phyloP scores from a whole-genome alignment of 2,113 vertebrate species.

The Xiphophorus couchianus region DNA sequence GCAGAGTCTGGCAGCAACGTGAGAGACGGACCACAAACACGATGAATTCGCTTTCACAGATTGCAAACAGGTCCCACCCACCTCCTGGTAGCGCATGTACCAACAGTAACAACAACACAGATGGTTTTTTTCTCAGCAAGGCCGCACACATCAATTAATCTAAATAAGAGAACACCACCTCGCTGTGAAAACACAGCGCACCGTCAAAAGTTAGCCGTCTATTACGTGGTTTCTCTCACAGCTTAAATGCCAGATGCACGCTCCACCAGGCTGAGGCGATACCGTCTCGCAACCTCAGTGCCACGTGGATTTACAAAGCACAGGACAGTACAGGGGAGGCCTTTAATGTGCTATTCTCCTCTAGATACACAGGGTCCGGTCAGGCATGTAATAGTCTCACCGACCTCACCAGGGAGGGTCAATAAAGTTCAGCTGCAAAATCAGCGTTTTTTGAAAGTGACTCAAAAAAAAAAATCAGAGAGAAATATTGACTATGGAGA shows the following conservation, averaged over 20 bases:
- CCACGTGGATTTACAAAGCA: slow-evolving; percentile 16
- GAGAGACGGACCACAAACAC: slow-evolving; percentile 40
- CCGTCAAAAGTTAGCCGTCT: slow-evolving; percentile 25
- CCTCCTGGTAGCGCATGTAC: slow-evolving; percentile 42
- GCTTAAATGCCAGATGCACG: slow-evolving; percentile 50
- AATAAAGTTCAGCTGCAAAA: slow-evolving; percentile 25
- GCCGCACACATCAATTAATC: slow-evolving; percentile 44
- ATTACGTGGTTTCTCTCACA: slow-evolving; percentile 45
- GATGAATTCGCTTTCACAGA: slow-evolving; percentile 48
- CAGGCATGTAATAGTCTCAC: slow-evolving; percentile 60
- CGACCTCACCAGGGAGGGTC: slow-evolving; percentile 30
- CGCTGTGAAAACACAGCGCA: slow-evolving; percentile 46
- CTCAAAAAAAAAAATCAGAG: slow-evolving; percentile 5
- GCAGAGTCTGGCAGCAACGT: slow-evolving; percentile 13
- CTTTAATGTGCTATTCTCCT: slow-evolving; percentile 18
- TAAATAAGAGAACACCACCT: slow-evolving; percentile 54
- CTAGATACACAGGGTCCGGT: slow-evolving; percentile 22
- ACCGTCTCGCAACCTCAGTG: slow-evolving; percentile 39
- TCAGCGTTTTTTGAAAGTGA: slow-evolving; percentile 60
- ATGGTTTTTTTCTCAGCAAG: slow-evolving; percentile 57
- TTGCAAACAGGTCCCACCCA: slow-evolving; percentile 53
- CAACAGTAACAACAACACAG: slow-evolving; percentile 59
- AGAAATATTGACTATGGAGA: slow-evolving; percentile 15
- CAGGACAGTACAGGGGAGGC: slow-evolving; percentile 17
- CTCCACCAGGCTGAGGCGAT: slow-evolving; percentile 36